phyloP scores from a whole-genome alignment of 2,113 vertebrate genomes.

The Diphyllodes magnificus region DNA sequence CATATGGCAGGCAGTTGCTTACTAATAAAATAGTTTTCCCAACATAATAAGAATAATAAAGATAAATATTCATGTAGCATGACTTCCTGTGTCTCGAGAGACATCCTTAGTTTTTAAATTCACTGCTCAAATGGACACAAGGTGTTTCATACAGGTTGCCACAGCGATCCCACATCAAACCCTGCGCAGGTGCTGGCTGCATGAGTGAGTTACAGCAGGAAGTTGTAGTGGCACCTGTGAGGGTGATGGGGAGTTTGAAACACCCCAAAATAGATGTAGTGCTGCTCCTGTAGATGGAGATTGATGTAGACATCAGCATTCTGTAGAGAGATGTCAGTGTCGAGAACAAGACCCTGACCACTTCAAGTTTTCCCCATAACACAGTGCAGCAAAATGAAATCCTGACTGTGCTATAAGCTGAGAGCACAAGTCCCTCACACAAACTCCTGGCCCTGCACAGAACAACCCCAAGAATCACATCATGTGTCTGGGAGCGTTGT shows the following conservation, averaged over 20 bases:
- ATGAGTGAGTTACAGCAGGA: background rate
- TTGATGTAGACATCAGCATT: background rate
- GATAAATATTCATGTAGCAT: background rate
- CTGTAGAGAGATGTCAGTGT: background rate
- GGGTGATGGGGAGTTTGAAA: background rate
- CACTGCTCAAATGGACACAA: background rate
- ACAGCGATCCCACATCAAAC: background rate
- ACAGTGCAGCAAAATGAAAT: background rate
- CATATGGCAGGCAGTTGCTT: background rate
- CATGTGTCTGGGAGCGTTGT: rapidly evolving
- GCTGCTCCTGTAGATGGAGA: background rate
- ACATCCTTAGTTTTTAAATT: background rate
- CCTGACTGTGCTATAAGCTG: background rate
- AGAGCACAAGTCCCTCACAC: background rate
- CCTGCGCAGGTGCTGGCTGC: background rate
- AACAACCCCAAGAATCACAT: background rate
- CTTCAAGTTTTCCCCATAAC: background rate
- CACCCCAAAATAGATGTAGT: background rate
- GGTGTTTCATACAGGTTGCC: background rate
- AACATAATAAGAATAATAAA: background rate
- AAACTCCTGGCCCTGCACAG: background rate
- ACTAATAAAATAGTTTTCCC: background rate
- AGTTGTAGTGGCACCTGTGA: background rate
- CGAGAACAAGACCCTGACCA: background rate
- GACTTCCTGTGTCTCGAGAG: background rate